phyloP scores from a whole-genome alignment of 1,140 invertebrate genomes.

The Macrotrachela quadricornifera region DNA sequence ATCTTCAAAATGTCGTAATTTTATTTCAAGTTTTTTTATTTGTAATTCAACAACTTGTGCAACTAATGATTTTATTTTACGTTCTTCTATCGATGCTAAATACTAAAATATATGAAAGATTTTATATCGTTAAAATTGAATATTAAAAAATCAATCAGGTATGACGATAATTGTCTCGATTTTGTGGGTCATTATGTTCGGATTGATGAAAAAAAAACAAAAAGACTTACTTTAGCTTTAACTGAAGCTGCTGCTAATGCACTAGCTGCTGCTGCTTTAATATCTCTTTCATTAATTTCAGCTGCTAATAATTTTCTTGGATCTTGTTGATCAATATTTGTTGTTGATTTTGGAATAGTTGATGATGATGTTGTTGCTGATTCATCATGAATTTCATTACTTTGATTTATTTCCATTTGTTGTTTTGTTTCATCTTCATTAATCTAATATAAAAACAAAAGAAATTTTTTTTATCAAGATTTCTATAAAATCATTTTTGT shows the following conservation, averaged over 20 bases:
- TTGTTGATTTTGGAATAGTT: not conserved
- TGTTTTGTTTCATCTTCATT: no score
- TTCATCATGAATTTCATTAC: conserved; percentile 13
- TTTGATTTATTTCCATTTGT: conserved; percentile 8
- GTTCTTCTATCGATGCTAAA: not conserved
- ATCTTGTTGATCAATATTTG: conserved; percentile 17
- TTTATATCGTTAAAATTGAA: no score
- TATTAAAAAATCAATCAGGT: no score
- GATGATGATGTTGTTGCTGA: no score
- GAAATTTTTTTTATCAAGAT: no score
- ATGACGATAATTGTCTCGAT: no score
- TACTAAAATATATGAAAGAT: not conserved
- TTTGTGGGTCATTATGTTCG: no score
- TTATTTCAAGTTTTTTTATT: conserved; percentile 94
- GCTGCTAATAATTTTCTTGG: not conserved
- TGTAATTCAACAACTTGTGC: conserved; percentile 63
- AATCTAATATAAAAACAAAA: no score
- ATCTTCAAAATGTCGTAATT: conserved; percentile 91
- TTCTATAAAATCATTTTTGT: no score
- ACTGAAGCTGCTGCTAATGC: conserved; percentile 87
- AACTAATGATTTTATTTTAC: conserved; percentile 5
- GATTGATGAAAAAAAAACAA: no score
- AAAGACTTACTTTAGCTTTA: conserved; percentile 52
- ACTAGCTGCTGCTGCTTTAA: conserved; percentile 64
- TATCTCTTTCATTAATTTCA: conserved; percentile 8